These are phyloP conservation scores for Gryllus bimaculatus DNA, from an alignment of 1,140 invertebrate species.

Conservation along the genomic window DNA sequence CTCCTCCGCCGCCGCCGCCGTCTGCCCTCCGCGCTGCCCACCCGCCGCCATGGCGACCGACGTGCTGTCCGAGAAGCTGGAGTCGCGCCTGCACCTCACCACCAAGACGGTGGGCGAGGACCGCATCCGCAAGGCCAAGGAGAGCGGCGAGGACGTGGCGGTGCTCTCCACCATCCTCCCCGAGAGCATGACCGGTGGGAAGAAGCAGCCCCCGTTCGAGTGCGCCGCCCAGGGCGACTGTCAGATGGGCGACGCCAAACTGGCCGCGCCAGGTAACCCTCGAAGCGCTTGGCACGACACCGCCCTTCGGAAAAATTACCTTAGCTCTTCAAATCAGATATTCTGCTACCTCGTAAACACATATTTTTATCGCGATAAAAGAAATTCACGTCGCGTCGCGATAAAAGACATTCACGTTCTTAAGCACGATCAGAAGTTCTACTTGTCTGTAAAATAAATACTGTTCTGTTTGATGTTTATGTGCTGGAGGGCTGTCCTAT, in stretches of 20 bases:
- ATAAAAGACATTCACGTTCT: no score
- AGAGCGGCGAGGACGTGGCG: constrained; percentile 75
- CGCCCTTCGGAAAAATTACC: no score
- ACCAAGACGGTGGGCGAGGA: constrained; percentile 67
- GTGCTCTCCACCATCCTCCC: constrained; percentile 73
- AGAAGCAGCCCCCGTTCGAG: constrained; percentile 56
- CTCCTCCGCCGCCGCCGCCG: no score
- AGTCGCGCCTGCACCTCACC: constrained; percentile 57
- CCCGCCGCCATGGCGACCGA: constrained; percentile 54
- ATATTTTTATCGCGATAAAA: no score
- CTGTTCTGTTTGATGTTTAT: no score
- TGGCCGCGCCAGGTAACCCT: constrained; percentile 60
- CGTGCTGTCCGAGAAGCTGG: constrained; percentile 63
- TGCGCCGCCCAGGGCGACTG: constrained; percentile 64
- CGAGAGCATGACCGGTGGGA: constrained; percentile 23
- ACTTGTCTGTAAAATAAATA: no score
- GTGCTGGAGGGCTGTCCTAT: no score
- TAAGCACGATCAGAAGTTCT: no score
- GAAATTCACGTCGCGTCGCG: no score
- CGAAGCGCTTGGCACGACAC: no score
- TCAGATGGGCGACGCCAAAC: constrained; percentile 61
- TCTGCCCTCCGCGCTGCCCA: background rate
- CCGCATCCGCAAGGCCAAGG: constrained; percentile 59
- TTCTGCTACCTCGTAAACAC: no score
- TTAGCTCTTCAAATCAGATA: no score